Conservation (phyloP, 2,797 vertebrate genomes). For the Oreonectes daqikongensis region DNA sequence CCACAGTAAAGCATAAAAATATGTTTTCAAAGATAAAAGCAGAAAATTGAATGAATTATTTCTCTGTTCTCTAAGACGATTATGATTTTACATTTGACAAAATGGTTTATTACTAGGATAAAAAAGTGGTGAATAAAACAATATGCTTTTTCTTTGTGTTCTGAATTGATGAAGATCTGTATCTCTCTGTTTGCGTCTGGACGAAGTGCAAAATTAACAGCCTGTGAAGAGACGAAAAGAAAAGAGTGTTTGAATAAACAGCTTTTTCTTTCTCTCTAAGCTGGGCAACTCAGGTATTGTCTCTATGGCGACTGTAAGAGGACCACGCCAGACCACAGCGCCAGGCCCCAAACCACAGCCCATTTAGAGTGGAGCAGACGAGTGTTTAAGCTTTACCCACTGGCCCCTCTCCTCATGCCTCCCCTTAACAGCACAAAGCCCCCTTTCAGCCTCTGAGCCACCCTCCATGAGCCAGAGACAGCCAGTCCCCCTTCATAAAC, state of each 20-base stretch:
- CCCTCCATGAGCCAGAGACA: constrained; percentile 79
- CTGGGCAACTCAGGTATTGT: constrained; percentile 52
- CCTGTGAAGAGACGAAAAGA: constrained; percentile 53
- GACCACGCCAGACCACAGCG: constrained; percentile 66
- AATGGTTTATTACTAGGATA: no score
- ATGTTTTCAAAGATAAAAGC: not conserved
- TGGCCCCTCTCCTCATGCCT: constrained; percentile 64
- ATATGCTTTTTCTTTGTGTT: constrained; percentile 38
- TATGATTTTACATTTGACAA: no score
- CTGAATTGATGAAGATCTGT: constrained; percentile 41
- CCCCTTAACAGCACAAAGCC: constrained; percentile 72
- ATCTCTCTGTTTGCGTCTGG: constrained; percentile 49
- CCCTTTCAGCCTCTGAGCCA: constrained; percentile 76
- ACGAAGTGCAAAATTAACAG: constrained; percentile 59
- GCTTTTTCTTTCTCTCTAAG: constrained; percentile 48
- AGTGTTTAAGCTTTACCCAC: constrained; percentile 64
- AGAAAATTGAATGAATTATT: not conserved
- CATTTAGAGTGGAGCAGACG: constrained; percentile 71
- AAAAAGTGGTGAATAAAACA: no score
- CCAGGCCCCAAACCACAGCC: constrained; percentile 66
- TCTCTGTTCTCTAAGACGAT: no score
- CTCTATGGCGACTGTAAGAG: constrained; percentile 39
- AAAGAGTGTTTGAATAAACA: constrained; percentile 35
- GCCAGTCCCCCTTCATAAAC: constrained; percentile 72
- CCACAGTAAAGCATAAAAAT: no score